Evolutionary conservation across 2,888 invertebrate species (phyloP).

Genomic region (Syrphus vitripennis): DNA sequence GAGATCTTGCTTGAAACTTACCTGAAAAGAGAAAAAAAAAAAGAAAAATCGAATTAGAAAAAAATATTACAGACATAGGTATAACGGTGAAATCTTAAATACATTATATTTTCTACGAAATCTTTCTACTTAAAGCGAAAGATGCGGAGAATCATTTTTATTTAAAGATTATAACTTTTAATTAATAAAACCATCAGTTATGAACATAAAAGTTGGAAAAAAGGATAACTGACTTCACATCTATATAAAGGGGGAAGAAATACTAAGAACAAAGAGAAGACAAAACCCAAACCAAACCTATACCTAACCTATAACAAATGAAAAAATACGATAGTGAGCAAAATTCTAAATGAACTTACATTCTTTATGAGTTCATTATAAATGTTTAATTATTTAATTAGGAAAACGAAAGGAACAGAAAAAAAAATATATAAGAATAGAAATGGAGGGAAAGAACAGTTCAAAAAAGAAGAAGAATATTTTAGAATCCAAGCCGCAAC

Average conservation of each 20-base stretch:
- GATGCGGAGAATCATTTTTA: not conserved
- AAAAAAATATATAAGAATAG: not conserved
- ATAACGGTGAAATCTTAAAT: not conserved
- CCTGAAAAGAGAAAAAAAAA: slow-evolving; percentile 54
- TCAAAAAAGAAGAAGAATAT: not conserved
- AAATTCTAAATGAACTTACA: slow-evolving; percentile 63
- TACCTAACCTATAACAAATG: not conserved
- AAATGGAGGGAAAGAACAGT: not conserved
- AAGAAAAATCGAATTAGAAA: slow-evolving; percentile 29
- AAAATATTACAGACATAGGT: not conserved
- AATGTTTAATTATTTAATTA: slow-evolving; percentile 64
- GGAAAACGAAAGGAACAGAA: slow-evolving; percentile 26
- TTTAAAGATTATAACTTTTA: slow-evolving; percentile 65
- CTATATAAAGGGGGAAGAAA: not conserved
- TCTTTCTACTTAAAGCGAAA: not conserved
- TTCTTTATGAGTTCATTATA: slow-evolving; percentile 62
- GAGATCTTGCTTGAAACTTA: slow-evolving; percentile 39
- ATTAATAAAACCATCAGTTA: slow-evolving; percentile 61
- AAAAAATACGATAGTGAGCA: slow-evolving; percentile 37
- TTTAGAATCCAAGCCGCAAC: not conserved
- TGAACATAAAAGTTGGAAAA: not conserved
- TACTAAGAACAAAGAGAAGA: not conserved
- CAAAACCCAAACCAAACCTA: not conserved
- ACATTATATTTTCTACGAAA: not conserved
- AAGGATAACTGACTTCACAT: not conserved